Base-by-base conservation (phyloP, 92 coral and sea anemone species). In the Meandrina meandrites region DNA sequence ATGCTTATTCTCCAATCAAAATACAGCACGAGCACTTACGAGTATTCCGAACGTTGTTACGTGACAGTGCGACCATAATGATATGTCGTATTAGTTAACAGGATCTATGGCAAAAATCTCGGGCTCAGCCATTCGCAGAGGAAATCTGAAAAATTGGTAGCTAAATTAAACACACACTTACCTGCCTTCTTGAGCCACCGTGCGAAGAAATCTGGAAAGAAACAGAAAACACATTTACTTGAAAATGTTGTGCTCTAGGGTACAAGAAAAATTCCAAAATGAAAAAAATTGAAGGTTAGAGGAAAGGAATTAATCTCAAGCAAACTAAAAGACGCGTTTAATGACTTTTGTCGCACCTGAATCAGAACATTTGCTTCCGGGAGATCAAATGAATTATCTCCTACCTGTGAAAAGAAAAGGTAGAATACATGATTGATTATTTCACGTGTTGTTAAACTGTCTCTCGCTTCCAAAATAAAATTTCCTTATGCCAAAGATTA, bases 141-240 rank as follows among this genome's bases (percentile, higher is more conserved):
- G 35, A 35, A 71, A 71, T 6, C 24, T 8, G 21, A 5, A 53
- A 24, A 37, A 40, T 24, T 0, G 2, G 3, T 27, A 24, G 17
- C 1, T 31, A 6, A 57, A 56, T 13, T 3, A 27, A 28, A 8
- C 27, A 28, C 47, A 24, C 12, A 53, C 78, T 32, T 37, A 93
- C 99, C 99, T 96, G 99, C 87, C 99, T 93, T 86, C 99, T 89
- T 73, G 99, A 96, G 24, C 99, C 99, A 54, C 99, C 99, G 54
- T 96, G 99, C 24, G 99, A 96, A 19, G 99, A 96, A 80, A 96
- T 86, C 99, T 96, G 84, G 27, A 37, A 58, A 28, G 57, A 31
- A 62, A 79, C 15, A 28, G 14, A 78, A 60, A 79, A 48, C 27
- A 77, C 5, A 19, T 18, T 9, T 1, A 24, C 22, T 60, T 60